These are phyloP conservation scores for Ditula angustiorana DNA, from an alignment of 2,888 invertebrate genomes.

Conservation along the genomic window DNA sequence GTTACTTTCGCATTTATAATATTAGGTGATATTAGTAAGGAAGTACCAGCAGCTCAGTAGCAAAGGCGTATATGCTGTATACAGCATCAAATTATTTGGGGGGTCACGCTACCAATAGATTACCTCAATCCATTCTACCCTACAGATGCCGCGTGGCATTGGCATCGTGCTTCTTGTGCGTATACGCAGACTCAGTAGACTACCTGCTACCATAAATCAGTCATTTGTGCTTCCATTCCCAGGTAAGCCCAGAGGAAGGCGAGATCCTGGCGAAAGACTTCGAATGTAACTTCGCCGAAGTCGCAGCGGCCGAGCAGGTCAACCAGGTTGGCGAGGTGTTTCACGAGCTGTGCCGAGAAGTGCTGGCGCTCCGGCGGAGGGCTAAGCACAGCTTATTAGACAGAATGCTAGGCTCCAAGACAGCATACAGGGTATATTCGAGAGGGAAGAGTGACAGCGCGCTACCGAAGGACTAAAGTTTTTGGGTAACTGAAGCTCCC, in stretches of 20 bases:
- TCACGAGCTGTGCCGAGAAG: conserved; percentile 93
- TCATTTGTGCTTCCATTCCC: conserved; percentile 31
- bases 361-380: conserved; percentile 91
- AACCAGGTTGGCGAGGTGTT: conserved; percentile 93
- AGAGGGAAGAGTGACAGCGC: conserved; percentile 96
- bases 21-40: too few species aligned
- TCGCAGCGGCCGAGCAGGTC: conserved; percentile 95
- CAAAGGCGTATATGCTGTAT: too few species aligned
- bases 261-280: conserved; percentile 95
- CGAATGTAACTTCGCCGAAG: conserved; percentile 95
- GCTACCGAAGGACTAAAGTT: conserved; percentile 92
- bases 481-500: too few species aligned
- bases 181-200: too few species aligned
- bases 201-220: too few species aligned
- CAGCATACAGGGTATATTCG: conserved; percentile 90
- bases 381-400: conserved; percentile 94
- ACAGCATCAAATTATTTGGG: too few species aligned
- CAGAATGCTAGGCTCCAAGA: conserved; percentile 92
- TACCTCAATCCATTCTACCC: too few species aligned
- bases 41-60: too few species aligned
- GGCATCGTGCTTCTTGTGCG: too few species aligned
- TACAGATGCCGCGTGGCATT: too few species aligned
- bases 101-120: too few species aligned
- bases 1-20: too few species aligned
- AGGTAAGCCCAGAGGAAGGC: conserved; percentile 94